Evolutionary conservation across 2,797 vertebrate genomes (phyloP).

Genomic region (Naso thynnoides): DNA sequence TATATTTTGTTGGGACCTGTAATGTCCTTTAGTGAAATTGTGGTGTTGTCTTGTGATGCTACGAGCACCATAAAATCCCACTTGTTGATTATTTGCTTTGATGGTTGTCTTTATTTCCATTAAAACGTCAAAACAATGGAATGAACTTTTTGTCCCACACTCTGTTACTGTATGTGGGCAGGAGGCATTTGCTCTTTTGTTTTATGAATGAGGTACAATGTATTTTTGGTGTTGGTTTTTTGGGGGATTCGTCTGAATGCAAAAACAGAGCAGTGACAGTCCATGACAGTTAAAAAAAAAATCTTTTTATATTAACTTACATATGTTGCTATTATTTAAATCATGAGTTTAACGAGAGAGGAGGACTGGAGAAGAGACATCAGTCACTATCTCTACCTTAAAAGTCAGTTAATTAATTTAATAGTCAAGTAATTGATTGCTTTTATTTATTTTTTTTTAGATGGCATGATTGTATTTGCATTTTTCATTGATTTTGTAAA

Average conservation of each 20-base stretch:
- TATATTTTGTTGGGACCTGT: constrained; percentile 1
- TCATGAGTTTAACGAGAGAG: too few species aligned
- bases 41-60: background rate
- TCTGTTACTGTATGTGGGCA: background rate
- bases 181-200: background rate
- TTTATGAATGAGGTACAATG: background rate
- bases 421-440: too few species aligned
- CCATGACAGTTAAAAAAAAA: too few species aligned
- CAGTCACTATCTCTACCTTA: too few species aligned
- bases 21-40: constrained; percentile 4
- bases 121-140: background rate
- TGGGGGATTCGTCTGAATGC: background rate
- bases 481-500: too few species aligned
- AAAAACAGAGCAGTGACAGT: too few species aligned
- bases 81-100: background rate
- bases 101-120: background rate
- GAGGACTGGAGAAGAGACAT: too few species aligned
- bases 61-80: background rate
- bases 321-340: too few species aligned
- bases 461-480: too few species aligned
- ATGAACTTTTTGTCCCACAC: background rate
- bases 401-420: too few species aligned
- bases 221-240: background rate
- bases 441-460: too few species aligned
- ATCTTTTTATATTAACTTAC: too few species aligned